Percentiles rank a stretch among this genome's conserved stretches.
Evolutionary conservation across 1,140 invertebrate genomes (phyloP).

Genomic region (Ephestia elutella): DNA sequence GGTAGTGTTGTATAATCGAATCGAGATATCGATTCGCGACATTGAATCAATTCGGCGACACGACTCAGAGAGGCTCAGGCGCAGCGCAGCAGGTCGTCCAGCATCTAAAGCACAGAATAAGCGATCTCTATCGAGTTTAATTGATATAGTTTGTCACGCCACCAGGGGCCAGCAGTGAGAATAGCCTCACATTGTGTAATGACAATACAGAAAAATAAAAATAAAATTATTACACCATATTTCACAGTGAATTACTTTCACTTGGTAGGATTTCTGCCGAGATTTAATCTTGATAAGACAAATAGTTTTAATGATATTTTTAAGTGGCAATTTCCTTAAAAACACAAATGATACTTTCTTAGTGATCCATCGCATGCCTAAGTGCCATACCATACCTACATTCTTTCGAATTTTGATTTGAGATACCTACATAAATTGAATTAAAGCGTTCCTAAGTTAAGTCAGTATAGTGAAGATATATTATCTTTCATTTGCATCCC

Average conservation of each 20-base stretch:
- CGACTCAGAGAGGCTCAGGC: not conserved
- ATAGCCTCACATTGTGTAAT: slow-evolving; percentile 25
- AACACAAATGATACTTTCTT: not conserved
- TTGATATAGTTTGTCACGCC: slow-evolving; percentile 24
- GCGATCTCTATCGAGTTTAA: slow-evolving; percentile 34
- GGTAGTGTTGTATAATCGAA: not conserved
- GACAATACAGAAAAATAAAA: slow-evolving; percentile 24
- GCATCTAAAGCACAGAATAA: not conserved
- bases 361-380: no score
- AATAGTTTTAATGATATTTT: not conserved
- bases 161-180: slow-evolving; percentile 9
- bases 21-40: not conserved
- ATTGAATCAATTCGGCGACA: not conserved
- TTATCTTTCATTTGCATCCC: slow-evolving; percentile 7
- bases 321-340: no score
- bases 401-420: no score
- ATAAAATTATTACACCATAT: slow-evolving; percentile 18
- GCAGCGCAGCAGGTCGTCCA: not conserved
- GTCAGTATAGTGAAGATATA: no score
- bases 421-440: no score
- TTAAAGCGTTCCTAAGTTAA: no score
- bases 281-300: not conserved
- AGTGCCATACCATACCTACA: no score
- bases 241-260: slow-evolving; percentile 15
- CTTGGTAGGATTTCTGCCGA: slow-evolving; percentile 4